phyloP scores from a whole-genome alignment of 2,888 invertebrate species.

The Pterostichus niger region DNA sequence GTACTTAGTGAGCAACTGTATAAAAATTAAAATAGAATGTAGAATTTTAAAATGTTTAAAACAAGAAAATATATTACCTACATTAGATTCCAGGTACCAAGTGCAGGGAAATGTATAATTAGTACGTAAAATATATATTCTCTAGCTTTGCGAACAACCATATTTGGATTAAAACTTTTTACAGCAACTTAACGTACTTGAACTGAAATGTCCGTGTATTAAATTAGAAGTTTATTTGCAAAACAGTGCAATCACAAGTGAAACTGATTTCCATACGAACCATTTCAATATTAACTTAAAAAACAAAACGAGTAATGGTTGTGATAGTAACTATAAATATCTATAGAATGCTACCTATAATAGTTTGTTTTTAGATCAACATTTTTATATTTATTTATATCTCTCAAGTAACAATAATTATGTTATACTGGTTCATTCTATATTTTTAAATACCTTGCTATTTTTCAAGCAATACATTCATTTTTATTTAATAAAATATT shows the following conservation, averaged over 20 bases:
- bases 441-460: too few species aligned
- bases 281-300: neutral
- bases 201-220: neutral
- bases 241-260: conserved; percentile 7
- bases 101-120: conserved; percentile 5
- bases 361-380: too few species aligned
- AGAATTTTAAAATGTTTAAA: too few species aligned
- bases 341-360: too few species aligned
- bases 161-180: conserved; percentile 17
- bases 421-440: too few species aligned
- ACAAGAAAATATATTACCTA: too few species aligned
- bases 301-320: neutral
- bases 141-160: conserved; percentile 4
- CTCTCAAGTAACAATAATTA: too few species aligned
- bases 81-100: neutral
- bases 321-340: neutral
- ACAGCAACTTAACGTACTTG: neutral
- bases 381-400: too few species aligned
- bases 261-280: neutral
- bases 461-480: too few species aligned
- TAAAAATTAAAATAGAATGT: too few species aligned
- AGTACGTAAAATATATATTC: neutral
- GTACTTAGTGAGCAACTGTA: too few species aligned
- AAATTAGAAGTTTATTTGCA: conserved; percentile 18
- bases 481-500: too few species aligned